phyloP scores from a whole-genome alignment of 2,888 invertebrate species.

The Aphodius granarius region DNA sequence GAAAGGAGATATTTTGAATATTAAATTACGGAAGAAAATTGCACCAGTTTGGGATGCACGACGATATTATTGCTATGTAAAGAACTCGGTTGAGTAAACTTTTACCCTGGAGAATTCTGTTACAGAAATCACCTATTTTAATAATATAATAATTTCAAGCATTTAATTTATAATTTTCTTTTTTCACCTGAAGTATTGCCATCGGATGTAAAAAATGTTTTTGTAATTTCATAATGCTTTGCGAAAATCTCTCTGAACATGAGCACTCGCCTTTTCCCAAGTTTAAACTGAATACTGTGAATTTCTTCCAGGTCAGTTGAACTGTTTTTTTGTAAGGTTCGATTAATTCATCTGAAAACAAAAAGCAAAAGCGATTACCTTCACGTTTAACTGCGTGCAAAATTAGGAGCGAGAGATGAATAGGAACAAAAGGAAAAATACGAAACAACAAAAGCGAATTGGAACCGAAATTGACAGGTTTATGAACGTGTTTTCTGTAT shows the following conservation, averaged over 20 bases:
- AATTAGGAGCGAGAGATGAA: neutral
- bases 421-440: constrained; percentile 17
- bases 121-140: neutral
- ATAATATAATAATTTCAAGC: neutral
- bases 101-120: neutral
- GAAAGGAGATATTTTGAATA: constrained; percentile 14
- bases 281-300: neutral
- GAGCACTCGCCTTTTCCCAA: neutral
- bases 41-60: constrained; percentile 3
- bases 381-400: neutral
- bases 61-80: neutral
- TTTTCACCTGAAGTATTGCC: too few relatives aligned
- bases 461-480: constrained; percentile 32
- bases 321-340: neutral
- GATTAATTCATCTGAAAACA: neutral
- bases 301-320: neutral
- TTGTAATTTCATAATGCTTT: too few relatives aligned
- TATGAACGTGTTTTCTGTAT: constrained; percentile 41
- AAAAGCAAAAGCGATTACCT: neutral
- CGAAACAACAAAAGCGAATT: constrained; percentile 33
- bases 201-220: too few relatives aligned
- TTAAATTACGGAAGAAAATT: constrained; percentile 11
- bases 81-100: neutral
- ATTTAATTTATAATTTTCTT: too few relatives aligned
- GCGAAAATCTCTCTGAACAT: neutral